Conservation (phyloP, 2,797 vertebrate genomes). For the Pseudochirops corinnae region DNA sequence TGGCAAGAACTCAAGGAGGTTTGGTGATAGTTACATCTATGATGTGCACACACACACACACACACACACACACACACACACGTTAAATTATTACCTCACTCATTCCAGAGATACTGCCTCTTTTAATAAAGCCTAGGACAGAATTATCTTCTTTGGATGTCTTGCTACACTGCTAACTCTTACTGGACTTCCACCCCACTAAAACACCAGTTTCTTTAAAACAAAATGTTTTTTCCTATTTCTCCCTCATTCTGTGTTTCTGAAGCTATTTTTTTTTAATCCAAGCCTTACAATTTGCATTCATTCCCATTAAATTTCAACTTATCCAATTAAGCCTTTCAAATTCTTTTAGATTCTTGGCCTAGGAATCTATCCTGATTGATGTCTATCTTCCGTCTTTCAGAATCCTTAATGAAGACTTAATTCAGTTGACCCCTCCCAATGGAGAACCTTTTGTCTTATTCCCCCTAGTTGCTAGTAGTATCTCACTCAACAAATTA, state of each 20-base stretch:
- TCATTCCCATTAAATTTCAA: background rate
- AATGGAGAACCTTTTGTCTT: background rate
- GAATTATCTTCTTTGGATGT: background rate
- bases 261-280: background rate
- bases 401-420: background rate
- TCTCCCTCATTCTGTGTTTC: background rate
- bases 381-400: background rate
- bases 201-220: background rate
- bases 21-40: conserved; percentile 14
- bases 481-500: no score
- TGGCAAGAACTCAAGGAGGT: background rate
- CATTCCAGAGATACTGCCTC: background rate
- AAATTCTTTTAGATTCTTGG: background rate
- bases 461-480: no score
- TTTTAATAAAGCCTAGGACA: background rate
- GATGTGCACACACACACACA: no score
- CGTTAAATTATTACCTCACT: background rate
- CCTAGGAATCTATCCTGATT: no score
- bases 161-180: background rate
- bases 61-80: background rate
- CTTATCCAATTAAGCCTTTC: background rate
- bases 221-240: background rate
- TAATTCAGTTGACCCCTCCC: background rate
- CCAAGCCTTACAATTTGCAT: background rate
- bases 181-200: background rate